phyloP scores from a whole-genome alignment of 1,140 invertebrate genomes.

The Sycophaga agraensis region DNA sequence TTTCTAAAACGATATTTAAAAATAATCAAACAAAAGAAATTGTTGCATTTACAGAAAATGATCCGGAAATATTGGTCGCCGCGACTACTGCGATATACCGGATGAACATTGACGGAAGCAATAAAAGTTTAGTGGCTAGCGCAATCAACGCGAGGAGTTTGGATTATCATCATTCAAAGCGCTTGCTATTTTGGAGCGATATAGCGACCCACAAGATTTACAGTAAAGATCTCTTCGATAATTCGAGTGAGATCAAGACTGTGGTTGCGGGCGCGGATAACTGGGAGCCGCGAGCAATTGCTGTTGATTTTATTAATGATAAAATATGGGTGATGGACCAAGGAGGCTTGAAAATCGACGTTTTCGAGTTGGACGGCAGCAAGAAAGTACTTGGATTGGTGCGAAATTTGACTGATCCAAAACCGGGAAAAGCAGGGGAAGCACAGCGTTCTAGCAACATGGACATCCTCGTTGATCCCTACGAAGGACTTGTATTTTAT shows the following conservation, averaged over 20 bases:
- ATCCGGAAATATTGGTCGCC: no score
- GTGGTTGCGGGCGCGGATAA: background rate
- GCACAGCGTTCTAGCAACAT: no score
- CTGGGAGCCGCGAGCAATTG: background rate
- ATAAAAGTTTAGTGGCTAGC: no score
- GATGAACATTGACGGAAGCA: no score
- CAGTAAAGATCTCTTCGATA: slow-evolving; percentile 11
- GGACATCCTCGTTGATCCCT: background rate
- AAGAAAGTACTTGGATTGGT: background rate
- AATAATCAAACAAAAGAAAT: no score
- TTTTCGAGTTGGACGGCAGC: background rate
- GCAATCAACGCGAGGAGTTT: no score
- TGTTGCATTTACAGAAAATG: no score
- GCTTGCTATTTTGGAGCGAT: background rate
- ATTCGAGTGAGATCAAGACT: background rate
- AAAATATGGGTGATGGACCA: background rate
- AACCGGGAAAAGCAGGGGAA: no score
- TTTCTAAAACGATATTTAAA: no score
- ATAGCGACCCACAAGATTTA: background rate
- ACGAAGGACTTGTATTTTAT: background rate
- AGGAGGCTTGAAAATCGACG: background rate
- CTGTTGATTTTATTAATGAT: background rate
- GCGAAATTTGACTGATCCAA: no score
- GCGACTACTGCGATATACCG: no score
- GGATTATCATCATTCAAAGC: background rate